These are phyloP conservation scores for Colossoma macropomum DNA, from an alignment of 2,113 vertebrate genomes.

Conservation along the genomic window DNA sequence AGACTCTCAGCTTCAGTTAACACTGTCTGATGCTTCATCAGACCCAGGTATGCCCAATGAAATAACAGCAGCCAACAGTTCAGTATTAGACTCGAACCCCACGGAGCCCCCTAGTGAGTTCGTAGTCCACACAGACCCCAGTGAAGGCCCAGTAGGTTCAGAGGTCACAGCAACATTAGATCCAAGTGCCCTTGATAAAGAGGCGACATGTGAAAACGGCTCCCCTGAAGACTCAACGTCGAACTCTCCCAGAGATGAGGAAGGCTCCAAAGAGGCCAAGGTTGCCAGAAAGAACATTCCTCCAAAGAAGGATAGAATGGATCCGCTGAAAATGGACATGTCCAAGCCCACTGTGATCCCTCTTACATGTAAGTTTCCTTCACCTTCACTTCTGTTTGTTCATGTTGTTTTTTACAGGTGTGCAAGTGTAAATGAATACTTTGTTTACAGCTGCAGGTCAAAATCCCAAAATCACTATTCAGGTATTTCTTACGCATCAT, in stretches of 20 bases:
- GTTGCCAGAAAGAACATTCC: conserved; percentile 68
- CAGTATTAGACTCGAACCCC: background rate
- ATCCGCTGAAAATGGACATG: conserved; percentile 80
- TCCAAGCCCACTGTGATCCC: conserved; percentile 63
- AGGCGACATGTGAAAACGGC: background rate
- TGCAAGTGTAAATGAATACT: background rate
- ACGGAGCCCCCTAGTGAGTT: background rate
- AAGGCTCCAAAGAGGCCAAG: background rate
- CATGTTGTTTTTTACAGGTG: background rate
- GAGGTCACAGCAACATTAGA: background rate
- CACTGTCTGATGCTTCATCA: background rate
- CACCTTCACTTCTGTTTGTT: background rate
- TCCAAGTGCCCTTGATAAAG: background rate
- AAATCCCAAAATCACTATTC: too few species aligned
- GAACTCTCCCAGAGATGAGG: background rate
- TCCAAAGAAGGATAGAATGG: conserved; percentile 74
- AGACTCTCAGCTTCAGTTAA: background rate
- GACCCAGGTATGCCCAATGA: background rate
- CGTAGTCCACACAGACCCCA: background rate
- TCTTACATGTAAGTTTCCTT: conserved; percentile 75
- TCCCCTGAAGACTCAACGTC: background rate
- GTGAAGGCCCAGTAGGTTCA: background rate
- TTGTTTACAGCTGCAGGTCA: too few species aligned
- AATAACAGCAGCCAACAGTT: background rate
- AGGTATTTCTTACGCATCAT: too few species aligned